Evolutionary conservation across 1,140 invertebrate genomes (phyloP).

Genomic region (Lysiphlebus fabarum): DNA sequence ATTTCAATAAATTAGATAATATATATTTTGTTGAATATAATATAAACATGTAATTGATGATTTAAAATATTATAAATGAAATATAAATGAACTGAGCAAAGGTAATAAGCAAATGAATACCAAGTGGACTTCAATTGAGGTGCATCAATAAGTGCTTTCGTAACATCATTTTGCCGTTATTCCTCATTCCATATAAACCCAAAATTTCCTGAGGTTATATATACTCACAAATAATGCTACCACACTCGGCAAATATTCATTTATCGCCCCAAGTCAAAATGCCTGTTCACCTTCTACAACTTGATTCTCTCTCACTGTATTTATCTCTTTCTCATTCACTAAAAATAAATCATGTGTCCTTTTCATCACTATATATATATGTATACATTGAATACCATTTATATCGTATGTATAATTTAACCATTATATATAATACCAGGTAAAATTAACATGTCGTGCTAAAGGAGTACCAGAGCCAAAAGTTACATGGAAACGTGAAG

Average conservation of each 20-base stretch:
- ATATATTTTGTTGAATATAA: conserved; percentile 2
- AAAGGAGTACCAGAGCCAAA: conserved; percentile 79
- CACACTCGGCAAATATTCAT: conserved; percentile 3
- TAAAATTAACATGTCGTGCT: conserved; percentile 65
- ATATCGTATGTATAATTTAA: conserved; percentile 1
- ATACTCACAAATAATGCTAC: not conserved
- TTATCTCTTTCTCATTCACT: too few species aligned
- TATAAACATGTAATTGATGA: conserved; percentile 5
- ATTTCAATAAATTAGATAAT: not conserved
- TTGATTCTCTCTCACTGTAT: not conserved
- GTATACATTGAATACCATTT: conserved; percentile 6
- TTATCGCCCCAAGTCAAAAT: not conserved
- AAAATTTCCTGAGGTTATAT: conserved; percentile 9
- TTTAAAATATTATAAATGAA: conserved; percentile 8
- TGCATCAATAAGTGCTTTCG: not conserved
- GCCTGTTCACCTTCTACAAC: not conserved
- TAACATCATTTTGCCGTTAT: conserved; percentile 12
- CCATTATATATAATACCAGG: conserved; percentile 32
- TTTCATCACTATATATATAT: not conserved
- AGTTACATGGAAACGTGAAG: conserved; percentile 83
- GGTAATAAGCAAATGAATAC: not conserved
- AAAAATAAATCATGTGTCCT: too few species aligned
- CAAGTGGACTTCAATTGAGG: conserved; percentile 10
- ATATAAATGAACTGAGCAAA: conserved; percentile 1
- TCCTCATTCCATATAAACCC: not conserved